Evolutionary conservation across 1,140 invertebrate genomes (phyloP), one percentile per base, ranked within the genome.

Genomic region (Charaxes varanes): DNA sequence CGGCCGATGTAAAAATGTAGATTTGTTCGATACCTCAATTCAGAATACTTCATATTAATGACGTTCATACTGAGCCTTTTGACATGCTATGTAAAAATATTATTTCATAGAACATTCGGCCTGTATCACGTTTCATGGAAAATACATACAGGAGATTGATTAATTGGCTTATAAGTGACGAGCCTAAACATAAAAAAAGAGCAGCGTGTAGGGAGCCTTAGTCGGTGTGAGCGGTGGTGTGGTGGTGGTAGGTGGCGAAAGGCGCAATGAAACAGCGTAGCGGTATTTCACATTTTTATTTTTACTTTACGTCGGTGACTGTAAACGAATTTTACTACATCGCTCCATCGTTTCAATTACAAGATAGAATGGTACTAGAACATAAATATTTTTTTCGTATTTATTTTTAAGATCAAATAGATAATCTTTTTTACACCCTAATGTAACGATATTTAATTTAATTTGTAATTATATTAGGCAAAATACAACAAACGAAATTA

Each of bases 371-470:
- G 76, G 68, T 79, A 79, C 79, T 83, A 83, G 77, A 83, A 80
- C 77, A 79, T 80, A 83, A 79, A 83, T 82, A 78, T 72, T 79
- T 78, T 53, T 71, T 62, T 76, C 69, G 62, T 77, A 77, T 80
- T 47, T 79, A 78, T 70, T 73, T 45, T 72, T 77, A 79, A 74
- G 73, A 80, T 78, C 70, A 83, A 83, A 83, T 83, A 83, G 79
- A 83, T 80, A 80, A 83, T 83, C 79, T 80, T 80, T 80, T 80
- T 83, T 83, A 83, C 76, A 83, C 53, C 67, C 79, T 83, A 83
- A 77, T 71, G 65, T 83, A 80, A 80, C 78, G 76, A 80, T 80
- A 79, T 64, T 62, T 61, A 61, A 62, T 78, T 77, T 79, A 78
- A 70, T 83, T 79, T 80, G 78, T 81, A 76, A 78, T 78, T 82